These are phyloP conservation scores for Cosmia trapezina DNA, from an alignment of 2,888 invertebrate species.

Conservation along the genomic window DNA sequence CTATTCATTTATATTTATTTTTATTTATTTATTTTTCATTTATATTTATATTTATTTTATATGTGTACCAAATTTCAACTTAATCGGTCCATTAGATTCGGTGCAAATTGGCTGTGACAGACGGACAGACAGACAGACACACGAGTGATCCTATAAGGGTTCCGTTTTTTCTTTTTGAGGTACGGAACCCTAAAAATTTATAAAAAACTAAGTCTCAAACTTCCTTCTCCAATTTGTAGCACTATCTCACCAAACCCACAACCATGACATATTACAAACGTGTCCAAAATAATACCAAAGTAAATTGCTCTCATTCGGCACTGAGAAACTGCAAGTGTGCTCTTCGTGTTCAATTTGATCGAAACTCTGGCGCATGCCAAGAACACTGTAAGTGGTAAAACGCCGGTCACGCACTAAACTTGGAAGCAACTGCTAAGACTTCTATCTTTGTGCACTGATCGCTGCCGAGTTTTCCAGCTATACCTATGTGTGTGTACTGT, in stretches of 20 bases:
- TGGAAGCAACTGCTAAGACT: conserved; percentile 62
- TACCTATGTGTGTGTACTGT: conserved; percentile 26
- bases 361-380: conserved; percentile 59
- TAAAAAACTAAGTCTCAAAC: neutral
- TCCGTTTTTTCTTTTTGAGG: no score
- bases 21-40: no score
- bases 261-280: conserved; percentile 51
- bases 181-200: no score
- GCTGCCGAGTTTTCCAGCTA: conserved; percentile 43
- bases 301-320: conserved; percentile 46
- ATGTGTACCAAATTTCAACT: no score
- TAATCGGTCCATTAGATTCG: no score
- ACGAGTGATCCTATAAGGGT: no score
- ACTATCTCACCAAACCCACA: conserved; percentile 8
- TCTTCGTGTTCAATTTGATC: conserved; percentile 60
- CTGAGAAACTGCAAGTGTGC: conserved; percentile 59
- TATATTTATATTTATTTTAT: no score
- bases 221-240: neutral
- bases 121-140: no score
- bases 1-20: no score
- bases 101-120: no score
- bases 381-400: conserved; percentile 52
- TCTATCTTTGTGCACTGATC: conserved; percentile 61
- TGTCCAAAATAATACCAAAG: conserved; percentile 51
- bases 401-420: conserved; percentile 69